Evolutionary conservation across 1,140 invertebrate genomes (phyloP).

Genomic region (Listronotus oregonensis): DNA sequence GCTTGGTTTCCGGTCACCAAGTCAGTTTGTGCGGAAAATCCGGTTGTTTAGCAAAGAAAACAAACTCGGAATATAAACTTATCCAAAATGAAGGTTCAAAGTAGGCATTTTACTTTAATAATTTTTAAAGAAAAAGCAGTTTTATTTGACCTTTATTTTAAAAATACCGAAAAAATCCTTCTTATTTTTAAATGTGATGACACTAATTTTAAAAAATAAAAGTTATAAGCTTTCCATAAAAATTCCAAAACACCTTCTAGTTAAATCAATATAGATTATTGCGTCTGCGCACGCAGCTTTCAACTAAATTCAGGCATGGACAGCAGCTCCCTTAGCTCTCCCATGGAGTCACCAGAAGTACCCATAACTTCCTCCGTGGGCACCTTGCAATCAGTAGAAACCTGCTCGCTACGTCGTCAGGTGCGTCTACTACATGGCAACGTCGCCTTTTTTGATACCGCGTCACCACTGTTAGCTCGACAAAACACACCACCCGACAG

Average conservation of each 20-base stretch:
- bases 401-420: conserved; percentile 60
- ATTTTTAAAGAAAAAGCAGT: too few species aligned
- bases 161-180: too few species aligned
- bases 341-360: conserved; percentile 70
- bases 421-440: conserved; percentile 54
- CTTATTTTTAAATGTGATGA: too few species aligned
- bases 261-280: conserved; percentile 5
- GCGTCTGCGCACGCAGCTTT: conserved; percentile 50
- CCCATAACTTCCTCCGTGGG: conserved; percentile 66
- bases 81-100: too few species aligned
- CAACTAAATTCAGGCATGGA: conserved; percentile 54
- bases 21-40: too few species aligned
- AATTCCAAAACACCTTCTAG: background rate
- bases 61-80: too few species aligned
- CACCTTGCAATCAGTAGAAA: conserved; percentile 65
- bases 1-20: too few species aligned
- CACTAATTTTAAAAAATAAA: background rate
- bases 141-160: too few species aligned
- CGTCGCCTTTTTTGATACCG: conserved; percentile 31
- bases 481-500: conserved; percentile 29
- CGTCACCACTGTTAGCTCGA: conserved; percentile 25
- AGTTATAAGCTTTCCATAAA: background rate
- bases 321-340: conserved; percentile 68
- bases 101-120: too few species aligned
- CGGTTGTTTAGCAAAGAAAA: too few species aligned